Evolutionary conservation across 2,888 invertebrate genomes (phyloP).

Genomic region (Pandemis cinnamomeana): DNA sequence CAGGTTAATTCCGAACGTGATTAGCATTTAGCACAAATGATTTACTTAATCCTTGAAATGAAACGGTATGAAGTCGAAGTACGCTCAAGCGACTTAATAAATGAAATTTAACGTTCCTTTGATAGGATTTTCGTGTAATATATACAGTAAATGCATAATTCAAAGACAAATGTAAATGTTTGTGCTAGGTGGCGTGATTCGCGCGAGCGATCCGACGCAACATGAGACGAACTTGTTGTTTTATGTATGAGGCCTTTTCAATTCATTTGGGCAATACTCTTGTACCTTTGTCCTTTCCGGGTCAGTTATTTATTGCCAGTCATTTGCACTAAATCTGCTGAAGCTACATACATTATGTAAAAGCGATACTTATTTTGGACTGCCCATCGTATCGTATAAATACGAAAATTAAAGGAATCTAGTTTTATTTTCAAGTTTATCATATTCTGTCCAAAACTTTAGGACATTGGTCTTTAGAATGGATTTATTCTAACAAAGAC

Average conservation of each 20-base stretch:
- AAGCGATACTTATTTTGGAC: conserved; percentile 8
- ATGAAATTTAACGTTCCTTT: conserved; percentile 36
- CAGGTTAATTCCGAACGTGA: neutral
- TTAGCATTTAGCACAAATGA: neutral
- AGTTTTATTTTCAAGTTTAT: neutral
- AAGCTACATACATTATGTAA: conserved; percentile 52
- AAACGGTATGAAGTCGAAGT: neutral
- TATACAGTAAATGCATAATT: conserved; percentile 41
- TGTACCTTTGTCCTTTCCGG: conserved; percentile 81
- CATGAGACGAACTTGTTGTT: conserved; percentile 67
- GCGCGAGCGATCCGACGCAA: conserved; percentile 62
- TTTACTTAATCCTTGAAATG: neutral
- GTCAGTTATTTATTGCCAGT: conserved; percentile 81
- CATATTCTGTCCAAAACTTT: neutral
- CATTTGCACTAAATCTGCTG: conserved; percentile 73
- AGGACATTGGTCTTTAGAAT: neutral
- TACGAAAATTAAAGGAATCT: neutral
- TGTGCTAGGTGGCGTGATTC: conserved; percentile 59
- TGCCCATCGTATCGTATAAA: neutral
- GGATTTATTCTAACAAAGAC: neutral
- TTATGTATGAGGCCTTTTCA: conserved; percentile 82
- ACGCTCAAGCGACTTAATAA: conserved; percentile 39
- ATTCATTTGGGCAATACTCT: conserved; percentile 79
- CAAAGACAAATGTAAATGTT: conserved; percentile 63
- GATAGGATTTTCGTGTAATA: conserved; percentile 41